Percentiles rank a stretch among this genome's conserved stretches.
Evolutionary conservation across 2,113 vertebrate genomes (phyloP).

Genomic region (mouse (Mus musculus)): DNA sequence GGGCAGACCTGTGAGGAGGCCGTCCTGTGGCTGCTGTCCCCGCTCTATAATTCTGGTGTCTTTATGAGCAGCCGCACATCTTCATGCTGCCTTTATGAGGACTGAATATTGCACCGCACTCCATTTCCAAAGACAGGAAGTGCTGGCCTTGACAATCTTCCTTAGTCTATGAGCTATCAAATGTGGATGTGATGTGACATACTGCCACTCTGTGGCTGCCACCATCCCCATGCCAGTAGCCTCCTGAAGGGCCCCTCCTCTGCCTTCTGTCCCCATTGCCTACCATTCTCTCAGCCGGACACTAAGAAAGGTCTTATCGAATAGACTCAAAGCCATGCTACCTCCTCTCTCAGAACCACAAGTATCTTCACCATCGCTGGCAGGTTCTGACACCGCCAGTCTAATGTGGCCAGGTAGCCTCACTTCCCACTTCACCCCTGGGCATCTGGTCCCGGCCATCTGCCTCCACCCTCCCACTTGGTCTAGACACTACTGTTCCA

Average conservation of each 20-base stretch:
- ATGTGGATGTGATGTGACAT: rapidly evolving
- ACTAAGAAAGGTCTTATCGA: neutral
- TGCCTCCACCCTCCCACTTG: rapidly evolving
- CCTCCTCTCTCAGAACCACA: neutral
- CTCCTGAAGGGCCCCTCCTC: neutral
- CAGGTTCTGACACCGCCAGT: neutral
- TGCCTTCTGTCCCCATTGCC: no score
- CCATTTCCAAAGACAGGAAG: rapidly evolving
- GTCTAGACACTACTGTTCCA: neutral
- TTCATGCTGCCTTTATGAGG: neutral
- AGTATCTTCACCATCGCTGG: rapidly evolving
- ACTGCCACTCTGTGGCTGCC: neutral
- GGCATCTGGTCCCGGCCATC: neutral
- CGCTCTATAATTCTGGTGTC: neutral
- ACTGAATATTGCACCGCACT: neutral
- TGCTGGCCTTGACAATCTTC: neutral
- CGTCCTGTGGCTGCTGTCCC: neutral
- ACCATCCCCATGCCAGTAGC: rapidly evolving
- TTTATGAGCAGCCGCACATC: neutral
- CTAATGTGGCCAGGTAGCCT: neutral
- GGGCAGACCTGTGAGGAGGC: neutral
- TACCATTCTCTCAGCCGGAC: neutral
- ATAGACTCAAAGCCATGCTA: rapidly evolving
- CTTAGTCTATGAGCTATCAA: rapidly evolving
- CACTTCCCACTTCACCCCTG: neutral